phyloP scores from a whole-genome alignment of 2,113 vertebrate species.

The Macquaria ambigua region DNA sequence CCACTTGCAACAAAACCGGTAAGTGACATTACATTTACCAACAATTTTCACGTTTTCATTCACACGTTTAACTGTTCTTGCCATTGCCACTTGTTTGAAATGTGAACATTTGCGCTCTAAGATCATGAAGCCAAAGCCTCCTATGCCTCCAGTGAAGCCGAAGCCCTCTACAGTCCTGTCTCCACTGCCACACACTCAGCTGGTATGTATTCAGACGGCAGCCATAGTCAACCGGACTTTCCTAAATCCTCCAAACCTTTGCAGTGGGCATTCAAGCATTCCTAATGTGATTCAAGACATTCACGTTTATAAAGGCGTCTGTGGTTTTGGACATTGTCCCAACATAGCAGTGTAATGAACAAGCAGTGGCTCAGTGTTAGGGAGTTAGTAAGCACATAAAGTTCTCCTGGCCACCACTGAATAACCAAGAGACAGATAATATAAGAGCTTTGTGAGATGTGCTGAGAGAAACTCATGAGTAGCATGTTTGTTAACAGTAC shows the following conservation, averaged over 20 bases:
- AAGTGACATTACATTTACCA: slow-evolving; percentile 26
- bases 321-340: slow-evolving; percentile 54
- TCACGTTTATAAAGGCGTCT: slow-evolving; percentile 50
- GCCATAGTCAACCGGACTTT: slow-evolving; percentile 21
- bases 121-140: slow-evolving; percentile 75
- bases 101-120: slow-evolving; percentile 41
- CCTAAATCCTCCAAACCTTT: slow-evolving; percentile 20
- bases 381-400: slow-evolving; percentile 50
- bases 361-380: slow-evolving; percentile 47
- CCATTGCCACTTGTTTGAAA: slow-evolving; percentile 12
- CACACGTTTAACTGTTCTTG: neutral
- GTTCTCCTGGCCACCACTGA: slow-evolving; percentile 8
- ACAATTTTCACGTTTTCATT: neutral
- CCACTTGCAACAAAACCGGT: slow-evolving; percentile 80
- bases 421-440: slow-evolving; percentile 3
- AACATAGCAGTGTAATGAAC: slow-evolving; percentile 56
- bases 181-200: slow-evolving; percentile 75
- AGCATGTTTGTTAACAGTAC: slow-evolving; percentile 29
- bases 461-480: slow-evolving; percentile 12
- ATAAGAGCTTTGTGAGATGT: neutral
- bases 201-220: slow-evolving; percentile 71
- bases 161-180: slow-evolving; percentile 71
- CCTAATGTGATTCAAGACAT: slow-evolving; percentile 48
- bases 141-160: slow-evolving; percentile 80
- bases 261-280: slow-evolving; percentile 43